Conservation (phyloP, 2,888 invertebrate species). For the Tetheella fluctuosa region DNA sequence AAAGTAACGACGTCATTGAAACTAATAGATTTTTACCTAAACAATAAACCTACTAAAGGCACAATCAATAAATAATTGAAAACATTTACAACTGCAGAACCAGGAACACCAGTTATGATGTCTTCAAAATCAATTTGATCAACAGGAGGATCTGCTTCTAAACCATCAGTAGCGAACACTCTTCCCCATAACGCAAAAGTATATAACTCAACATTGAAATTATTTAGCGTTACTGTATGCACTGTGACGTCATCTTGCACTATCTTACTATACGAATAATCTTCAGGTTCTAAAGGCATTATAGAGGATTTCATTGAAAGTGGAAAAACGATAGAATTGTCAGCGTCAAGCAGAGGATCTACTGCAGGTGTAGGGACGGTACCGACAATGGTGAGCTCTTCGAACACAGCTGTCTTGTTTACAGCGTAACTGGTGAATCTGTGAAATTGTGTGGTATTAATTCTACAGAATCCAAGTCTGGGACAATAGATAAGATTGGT, state of each 20-base stretch:
- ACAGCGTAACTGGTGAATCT: slow-evolving; percentile 73
- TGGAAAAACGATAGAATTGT: slow-evolving; percentile 73
- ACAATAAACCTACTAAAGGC: slow-evolving; percentile 15
- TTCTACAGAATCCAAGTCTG: too few relatives aligned
- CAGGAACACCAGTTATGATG: slow-evolving; percentile 10
- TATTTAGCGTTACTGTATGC: slow-evolving; percentile 47
- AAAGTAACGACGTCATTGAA: too few relatives aligned
- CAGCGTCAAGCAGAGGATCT: slow-evolving; percentile 45
- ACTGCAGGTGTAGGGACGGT: slow-evolving; percentile 61
- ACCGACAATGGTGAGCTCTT: slow-evolving; percentile 71
- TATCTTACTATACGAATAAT: slow-evolving; percentile 51
- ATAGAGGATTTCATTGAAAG: slow-evolving; percentile 76
- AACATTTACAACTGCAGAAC: slow-evolving; percentile 23
- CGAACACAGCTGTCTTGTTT: slow-evolving; percentile 70
- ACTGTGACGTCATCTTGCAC: slow-evolving; percentile 31
- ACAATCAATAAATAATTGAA: slow-evolving; percentile 28
- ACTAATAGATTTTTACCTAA: too few relatives aligned
- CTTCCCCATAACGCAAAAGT: slow-evolving; percentile 82
- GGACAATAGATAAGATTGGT: too few relatives aligned
- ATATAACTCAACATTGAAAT: slow-evolving; percentile 61
- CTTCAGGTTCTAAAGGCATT: slow-evolving; percentile 70
- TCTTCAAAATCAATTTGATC: slow-evolving; percentile 18
- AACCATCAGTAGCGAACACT: slow-evolving; percentile 71
- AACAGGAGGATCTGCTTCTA: slow-evolving; percentile 51
- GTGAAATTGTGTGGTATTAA: slow-evolving; percentile 27